Conservation (phyloP, 2,888 invertebrate species). For the Ochlodes sylvanus region DNA sequence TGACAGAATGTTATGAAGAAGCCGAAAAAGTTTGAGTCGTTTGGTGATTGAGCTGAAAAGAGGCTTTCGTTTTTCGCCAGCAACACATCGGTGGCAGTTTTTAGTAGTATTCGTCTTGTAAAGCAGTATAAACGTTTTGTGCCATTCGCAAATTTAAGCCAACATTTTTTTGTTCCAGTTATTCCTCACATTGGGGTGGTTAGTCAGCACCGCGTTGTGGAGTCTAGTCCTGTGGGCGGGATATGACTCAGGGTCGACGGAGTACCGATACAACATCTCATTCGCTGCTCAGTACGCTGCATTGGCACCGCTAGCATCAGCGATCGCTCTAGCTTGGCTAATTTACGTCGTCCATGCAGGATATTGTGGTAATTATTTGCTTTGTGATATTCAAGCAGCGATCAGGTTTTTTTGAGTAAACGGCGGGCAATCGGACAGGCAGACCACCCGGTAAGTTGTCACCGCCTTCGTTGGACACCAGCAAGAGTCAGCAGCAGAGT, state of each 20-base stretch:
- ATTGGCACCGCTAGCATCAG: conserved; percentile 86
- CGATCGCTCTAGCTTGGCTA: conserved; percentile 86
- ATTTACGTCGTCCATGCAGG: conserved; percentile 86
- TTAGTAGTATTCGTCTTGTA: no score
- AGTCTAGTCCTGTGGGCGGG: conserved; percentile 86
- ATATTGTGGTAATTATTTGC: conserved; percentile 71
- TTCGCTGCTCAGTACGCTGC: conserved; percentile 88
- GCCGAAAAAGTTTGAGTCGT: no score
- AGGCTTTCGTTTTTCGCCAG: no score
- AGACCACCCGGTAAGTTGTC: no score
- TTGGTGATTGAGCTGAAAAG: no score
- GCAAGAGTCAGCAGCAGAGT: no score
- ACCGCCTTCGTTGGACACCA: no score
- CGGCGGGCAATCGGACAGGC: no score
- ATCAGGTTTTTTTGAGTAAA: not conserved
- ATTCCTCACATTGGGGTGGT: conserved; percentile 82
- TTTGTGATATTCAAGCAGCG: not conserved
- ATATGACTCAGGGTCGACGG: conserved; percentile 81
- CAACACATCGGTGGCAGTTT: no score
- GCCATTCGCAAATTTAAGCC: no score
- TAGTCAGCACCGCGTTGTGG: conserved; percentile 71
- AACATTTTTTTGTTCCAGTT: conserved; percentile 60
- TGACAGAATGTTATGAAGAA: no score
- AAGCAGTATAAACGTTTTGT: no score
- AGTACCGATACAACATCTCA: conserved; percentile 85